These are phyloP conservation scores for Zoroaster sp. DNA, from an alignment of 53 echinoderm and acorn worm species.

Conservation along the genomic window DNA sequence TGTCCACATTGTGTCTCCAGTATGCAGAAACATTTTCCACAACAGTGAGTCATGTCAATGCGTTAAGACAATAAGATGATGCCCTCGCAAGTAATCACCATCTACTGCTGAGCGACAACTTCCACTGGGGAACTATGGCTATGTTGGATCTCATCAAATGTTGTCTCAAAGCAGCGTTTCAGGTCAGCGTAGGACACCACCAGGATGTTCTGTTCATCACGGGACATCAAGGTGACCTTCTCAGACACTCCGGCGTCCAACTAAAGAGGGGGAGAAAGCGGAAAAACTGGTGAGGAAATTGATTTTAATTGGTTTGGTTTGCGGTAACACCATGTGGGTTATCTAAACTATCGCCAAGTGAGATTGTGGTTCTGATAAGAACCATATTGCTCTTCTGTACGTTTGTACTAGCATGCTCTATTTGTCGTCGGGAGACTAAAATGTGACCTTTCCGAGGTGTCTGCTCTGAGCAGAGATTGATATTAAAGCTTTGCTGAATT, in stretches of 20 bases:
- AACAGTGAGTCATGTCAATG: background rate
- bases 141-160: constrained; percentile 88
- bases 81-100: too few species aligned
- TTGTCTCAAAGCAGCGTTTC: constrained; percentile 86
- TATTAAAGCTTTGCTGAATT: too few species aligned
- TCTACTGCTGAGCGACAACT: constrained; percentile 17
- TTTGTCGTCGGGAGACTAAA: too few species aligned
- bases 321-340: too few species aligned
- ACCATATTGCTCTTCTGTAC: too few species aligned
- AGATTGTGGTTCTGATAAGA: too few species aligned
- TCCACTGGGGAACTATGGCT: constrained; percentile 40
- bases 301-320: background rate
- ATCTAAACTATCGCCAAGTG: too few species aligned
- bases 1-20: background rate
- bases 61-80: too few species aligned
- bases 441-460: too few species aligned
- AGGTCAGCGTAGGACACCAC: constrained; percentile 87
- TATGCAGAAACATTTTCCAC: background rate
- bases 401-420: too few species aligned
- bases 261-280: constrained; percentile 29
- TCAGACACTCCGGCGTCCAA: constrained; percentile 94
- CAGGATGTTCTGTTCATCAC: constrained; percentile 93
- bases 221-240: constrained; percentile 92
- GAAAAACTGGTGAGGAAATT: background rate
- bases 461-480: too few species aligned